phyloP scores from a whole-genome alignment of 2,888 invertebrate species.

The Thecophora atra region DNA sequence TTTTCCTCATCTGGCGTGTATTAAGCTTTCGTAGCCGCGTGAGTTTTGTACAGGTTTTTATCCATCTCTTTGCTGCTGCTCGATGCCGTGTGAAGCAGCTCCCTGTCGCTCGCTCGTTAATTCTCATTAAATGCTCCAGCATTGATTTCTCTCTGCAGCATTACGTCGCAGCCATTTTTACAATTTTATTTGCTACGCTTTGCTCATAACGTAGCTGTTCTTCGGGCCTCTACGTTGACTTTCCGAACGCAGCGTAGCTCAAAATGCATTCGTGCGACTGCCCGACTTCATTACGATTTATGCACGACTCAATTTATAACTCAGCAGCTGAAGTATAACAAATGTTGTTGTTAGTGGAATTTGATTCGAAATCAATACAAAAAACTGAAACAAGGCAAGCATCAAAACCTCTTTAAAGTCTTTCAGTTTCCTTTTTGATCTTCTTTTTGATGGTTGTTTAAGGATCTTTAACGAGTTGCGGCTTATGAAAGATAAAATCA shows the following conservation, averaged over 20 bases:
- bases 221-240: background rate
- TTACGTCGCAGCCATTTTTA: background rate
- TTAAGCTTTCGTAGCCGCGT: conserved; percentile 22
- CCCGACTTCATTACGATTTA: conserved; percentile 6
- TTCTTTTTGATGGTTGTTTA: too few relatives aligned
- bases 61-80: background rate
- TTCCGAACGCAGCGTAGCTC: background rate
- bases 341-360: background rate
- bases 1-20: background rate
- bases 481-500: too few relatives aligned
- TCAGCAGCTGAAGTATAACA: background rate
- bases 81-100: background rate
- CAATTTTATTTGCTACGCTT: conserved; percentile 11
- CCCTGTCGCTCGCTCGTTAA: conserved; percentile 10
- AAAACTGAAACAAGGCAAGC: too few relatives aligned
- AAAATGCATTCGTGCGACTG: background rate
- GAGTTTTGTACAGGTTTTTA: background rate
- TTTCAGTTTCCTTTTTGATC: too few relatives aligned
- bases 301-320: background rate
- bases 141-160: conserved; percentile 23
- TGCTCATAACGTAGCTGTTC: background rate
- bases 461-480: too few relatives aligned
- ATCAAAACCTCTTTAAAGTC: too few relatives aligned
- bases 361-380: background rate
- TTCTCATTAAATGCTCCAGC: conserved; percentile 30